phyloP scores from a whole-genome alignment of 2,113 vertebrate genomes.

The Pandion haliaetus region DNA sequence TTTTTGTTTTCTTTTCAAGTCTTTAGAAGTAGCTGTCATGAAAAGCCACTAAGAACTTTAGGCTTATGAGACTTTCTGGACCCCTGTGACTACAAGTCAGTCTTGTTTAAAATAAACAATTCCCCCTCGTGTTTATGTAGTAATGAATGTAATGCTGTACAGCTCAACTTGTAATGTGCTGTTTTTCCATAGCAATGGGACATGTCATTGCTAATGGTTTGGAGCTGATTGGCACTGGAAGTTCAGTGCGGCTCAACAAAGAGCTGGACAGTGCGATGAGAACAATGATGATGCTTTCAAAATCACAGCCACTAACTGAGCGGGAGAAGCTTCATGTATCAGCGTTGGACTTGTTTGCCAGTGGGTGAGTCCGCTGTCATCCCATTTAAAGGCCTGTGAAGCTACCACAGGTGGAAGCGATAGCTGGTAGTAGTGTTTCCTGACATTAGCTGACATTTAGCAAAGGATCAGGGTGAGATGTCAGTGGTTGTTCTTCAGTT shows the following conservation, averaged over 20 bases:
- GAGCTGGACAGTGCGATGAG: conserved; percentile 77
- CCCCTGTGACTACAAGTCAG: not conserved
- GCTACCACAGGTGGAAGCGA: accelerated
- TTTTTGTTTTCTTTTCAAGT: not conserved
- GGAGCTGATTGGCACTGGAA: conserved; percentile 79
- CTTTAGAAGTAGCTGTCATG: not conserved
- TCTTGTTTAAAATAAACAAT: not conserved
- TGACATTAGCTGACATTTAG: not conserved
- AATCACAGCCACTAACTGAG: conserved; percentile 75
- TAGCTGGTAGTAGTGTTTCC: not conserved
- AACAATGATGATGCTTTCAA: conserved; percentile 76
- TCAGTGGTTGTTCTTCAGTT: not conserved
- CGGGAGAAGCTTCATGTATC: conserved; percentile 86
- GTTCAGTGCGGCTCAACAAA: conserved; percentile 73
- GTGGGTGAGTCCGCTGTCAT: conserved; percentile 77
- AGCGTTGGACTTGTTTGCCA: conserved; percentile 84
- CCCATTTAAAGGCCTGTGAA: not conserved
- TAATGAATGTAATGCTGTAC: not conserved
- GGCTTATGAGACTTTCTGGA: not conserved
- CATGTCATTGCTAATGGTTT: conserved; percentile 86
- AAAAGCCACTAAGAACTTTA: not conserved
- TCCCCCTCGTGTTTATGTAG: not conserved
- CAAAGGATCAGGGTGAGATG: not conserved
- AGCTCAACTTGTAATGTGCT: not conserved
- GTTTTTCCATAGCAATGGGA: conserved; percentile 83